Evolutionary conservation across 1,140 invertebrate genomes (phyloP).

Genomic region (Drosophila arawakana): DNA sequence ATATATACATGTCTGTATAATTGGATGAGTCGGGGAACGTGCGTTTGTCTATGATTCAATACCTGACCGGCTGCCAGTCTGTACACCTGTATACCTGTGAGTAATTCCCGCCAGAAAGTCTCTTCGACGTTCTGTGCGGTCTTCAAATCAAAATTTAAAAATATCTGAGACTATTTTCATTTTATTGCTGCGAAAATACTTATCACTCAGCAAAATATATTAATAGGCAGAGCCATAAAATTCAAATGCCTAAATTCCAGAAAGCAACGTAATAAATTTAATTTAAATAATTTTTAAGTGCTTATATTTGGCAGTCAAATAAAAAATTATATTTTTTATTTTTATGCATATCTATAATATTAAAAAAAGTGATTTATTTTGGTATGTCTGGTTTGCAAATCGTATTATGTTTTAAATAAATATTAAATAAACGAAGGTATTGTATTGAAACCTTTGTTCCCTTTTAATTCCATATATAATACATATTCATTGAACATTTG

Average conservation of each 20-base stretch:
- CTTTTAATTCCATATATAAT: too few relatives aligned
- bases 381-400: too few relatives aligned
- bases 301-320: too few relatives aligned
- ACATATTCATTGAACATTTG: not conserved
- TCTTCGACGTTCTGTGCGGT: constrained; percentile 38
- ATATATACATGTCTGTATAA: constrained; percentile 18
- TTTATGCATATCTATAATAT: not conserved
- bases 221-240: not conserved
- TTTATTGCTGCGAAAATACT: constrained; percentile 61
- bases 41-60: constrained; percentile 55
- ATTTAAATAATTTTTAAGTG: too few relatives aligned
- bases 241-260: not conserved
- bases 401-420: too few relatives aligned
- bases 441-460: too few relatives aligned
- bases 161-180: constrained; percentile 63
- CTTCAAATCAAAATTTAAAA: constrained; percentile 47
- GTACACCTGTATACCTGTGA: constrained; percentile 40
- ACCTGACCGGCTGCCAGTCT: constrained; percentile 4
- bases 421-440: too few relatives aligned
- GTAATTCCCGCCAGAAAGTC: constrained; percentile 11
- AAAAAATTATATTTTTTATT: too few relatives aligned
- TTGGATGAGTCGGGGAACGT: constrained; percentile 34
- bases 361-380: not conserved
- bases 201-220: constrained; percentile 22
- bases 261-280: too few relatives aligned